Evolutionary conservation across 2,797 vertebrate species (phyloP).

Genomic region (Scyliorhinus canicula): DNA sequence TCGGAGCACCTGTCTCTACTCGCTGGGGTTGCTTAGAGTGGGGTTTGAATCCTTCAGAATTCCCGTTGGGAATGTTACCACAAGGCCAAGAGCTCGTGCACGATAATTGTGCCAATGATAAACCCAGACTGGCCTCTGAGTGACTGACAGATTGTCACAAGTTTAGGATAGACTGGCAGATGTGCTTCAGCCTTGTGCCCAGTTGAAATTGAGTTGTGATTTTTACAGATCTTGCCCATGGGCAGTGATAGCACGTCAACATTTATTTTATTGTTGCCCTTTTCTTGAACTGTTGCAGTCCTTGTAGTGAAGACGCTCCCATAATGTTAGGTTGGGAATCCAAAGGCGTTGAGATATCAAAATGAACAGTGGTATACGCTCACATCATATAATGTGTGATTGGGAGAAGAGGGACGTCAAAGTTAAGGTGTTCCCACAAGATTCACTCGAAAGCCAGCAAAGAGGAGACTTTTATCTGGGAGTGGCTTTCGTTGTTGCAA

Average conservation of each 20-base stretch:
- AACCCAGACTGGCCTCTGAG: not conserved
- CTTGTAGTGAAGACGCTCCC: not conserved
- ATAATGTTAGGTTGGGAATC: not conserved
- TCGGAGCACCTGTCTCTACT: not conserved
- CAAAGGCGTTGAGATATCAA: not conserved
- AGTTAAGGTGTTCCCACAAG: not conserved
- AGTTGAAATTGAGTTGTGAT: not conserved
- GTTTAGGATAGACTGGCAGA: not conserved
- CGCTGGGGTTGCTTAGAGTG: not conserved
- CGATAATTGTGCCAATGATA: not conserved
- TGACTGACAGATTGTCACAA: not conserved
- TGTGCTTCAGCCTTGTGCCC: not conserved
- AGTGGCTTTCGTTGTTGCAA: not conserved
- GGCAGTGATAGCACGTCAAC: not conserved
- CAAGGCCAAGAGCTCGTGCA: not conserved
- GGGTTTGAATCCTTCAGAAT: not conserved
- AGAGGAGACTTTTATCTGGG: not conserved
- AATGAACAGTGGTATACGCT: not conserved
- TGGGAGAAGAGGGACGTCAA: not conserved
- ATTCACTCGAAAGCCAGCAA: not conserved
- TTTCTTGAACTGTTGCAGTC: not conserved
- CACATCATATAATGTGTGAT: not conserved
- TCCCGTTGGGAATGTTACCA: not conserved
- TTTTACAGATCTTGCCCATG: not conserved
- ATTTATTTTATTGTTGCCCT: not conserved